Base-by-base conservation (phyloP, 2,797 vertebrate species). In the Ctenopoma multispine region DNA sequence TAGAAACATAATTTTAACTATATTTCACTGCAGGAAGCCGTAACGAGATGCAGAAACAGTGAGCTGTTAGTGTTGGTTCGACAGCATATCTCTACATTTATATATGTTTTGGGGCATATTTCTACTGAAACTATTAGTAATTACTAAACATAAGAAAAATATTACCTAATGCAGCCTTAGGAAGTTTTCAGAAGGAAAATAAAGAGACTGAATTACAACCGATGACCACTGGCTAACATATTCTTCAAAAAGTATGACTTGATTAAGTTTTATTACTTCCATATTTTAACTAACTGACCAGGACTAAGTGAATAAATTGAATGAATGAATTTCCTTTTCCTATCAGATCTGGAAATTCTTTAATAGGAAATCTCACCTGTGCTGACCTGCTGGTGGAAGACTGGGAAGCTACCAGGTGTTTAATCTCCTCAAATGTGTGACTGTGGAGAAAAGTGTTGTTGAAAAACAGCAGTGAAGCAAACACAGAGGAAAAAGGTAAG, bases 1-100 rank as follows among this genome's bases (percentile, higher is more conserved):
- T 46, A 17, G 17, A 46, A 65, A 34, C 34, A 47, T 51, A 7
- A 31, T 23, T 58, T 50, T 40, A 78, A 43, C 48, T 46, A 62
- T 7, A 24, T 24, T 46, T 48, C 47, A 36, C 47, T 47, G 57
- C 51, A 54, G 57, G 51, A 66, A 38, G 21, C 36, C 38, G 11
- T 18, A 34, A 20, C 14, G 48, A 54, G 27, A 38, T 21, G 5
- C 60, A 15, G 13, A 12, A n/a, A 34, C 31, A 14, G 17, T 23
- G 20, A 40, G 20, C 31, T 5, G 3, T 21, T 5, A 47, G n/a
- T 47, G 20, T 9, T n/a, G 43, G 5, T 44, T 44, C 6, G 1
- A n/a, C 17, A 44, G 17, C 18, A 41, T 12, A 5, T 14, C 40
- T 41, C 15, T 12, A 41, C 40, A 41, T 15, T 15, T 6, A 17